Conservation (phyloP, 1,140 invertebrate genomes). For the Neodiprion fabricii region DNA sequence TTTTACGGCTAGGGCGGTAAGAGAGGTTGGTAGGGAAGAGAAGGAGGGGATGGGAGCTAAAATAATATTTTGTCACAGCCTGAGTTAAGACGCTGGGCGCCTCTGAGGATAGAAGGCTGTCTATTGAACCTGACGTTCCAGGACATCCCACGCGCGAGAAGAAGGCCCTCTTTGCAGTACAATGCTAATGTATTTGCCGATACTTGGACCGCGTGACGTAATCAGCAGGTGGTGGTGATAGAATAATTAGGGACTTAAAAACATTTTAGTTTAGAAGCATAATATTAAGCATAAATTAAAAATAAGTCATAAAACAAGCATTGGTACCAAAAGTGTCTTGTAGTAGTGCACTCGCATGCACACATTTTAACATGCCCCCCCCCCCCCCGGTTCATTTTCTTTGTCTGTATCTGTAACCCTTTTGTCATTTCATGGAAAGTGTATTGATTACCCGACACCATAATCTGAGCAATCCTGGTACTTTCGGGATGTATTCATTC, state of each 20-base stretch:
- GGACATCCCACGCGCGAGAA: neutral
- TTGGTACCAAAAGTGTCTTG: too few species aligned
- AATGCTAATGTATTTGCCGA: neutral
- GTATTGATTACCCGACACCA: too few species aligned
- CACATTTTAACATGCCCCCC: neutral
- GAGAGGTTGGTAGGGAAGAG: neutral
- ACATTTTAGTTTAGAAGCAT: too few species aligned
- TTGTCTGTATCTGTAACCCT: too few species aligned
- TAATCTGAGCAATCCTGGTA: too few species aligned
- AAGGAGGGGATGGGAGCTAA: neutral
- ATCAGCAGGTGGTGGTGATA: neutral
- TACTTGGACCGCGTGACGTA: conserved; percentile 1
- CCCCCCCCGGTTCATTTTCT: neutral
- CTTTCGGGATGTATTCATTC: too few species aligned
- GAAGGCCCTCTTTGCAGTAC: neutral
- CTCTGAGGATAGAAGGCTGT: neutral
- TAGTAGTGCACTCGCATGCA: too few species aligned
- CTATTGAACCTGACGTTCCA: neutral
- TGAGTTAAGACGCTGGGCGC: neutral
- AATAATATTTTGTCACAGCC: neutral
- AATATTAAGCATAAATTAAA: too few species aligned
- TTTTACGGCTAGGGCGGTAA: neutral
- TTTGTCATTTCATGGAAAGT: too few species aligned
- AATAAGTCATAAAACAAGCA: too few species aligned
- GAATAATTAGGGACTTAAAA: neutral